Evolutionary conservation across 2,113 vertebrate genomes (phyloP), one percentile per base, ranked within the genome.

Genomic region (Onychostruthus taczanowskii): DNA sequence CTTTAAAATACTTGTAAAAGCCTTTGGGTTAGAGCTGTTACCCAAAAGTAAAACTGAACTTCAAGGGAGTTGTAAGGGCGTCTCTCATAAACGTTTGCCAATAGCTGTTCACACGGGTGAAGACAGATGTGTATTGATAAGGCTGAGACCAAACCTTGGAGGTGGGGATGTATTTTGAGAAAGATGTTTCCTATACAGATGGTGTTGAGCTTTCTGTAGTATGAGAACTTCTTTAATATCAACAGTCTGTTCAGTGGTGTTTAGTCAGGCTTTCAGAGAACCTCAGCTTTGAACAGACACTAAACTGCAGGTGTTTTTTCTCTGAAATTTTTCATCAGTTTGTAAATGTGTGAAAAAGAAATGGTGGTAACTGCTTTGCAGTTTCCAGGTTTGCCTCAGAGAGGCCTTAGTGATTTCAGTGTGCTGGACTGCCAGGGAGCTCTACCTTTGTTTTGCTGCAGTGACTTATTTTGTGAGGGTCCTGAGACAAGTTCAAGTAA

Each of bases 71-170:
- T 89, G 72, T 41, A 49, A 79, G 64, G 66, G 56, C 30, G 43
- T 63, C 24, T 80, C 63, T 86, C 33, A 3, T 93, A 84, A 93
- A 86, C 7, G 2, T 89, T 78, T 93, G 70, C 79, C 85, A 81
- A 75, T 77, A 37, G 69, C 83, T 94, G 72, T 89, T 95, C 83
- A 68, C 53, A 26, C 41, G 37, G 76, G 56, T 69, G 62, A 84
- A 50, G 52, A 78, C 77, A 90, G 94, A 84, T 95, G 83, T 75
- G 88, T 56, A 80, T 81, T 85, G 92, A 84, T 79, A 73, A 70
- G 55, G 76, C 90, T 75, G 73, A 56, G 64, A 53, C 75, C 87
- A n/a, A 90, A 89, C 35, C 64, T 90, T 18, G 0, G 27, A 49
- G 63, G 31, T 68, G 62, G 58, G 50, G 59, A 35, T 16, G 16